These are phyloP conservation scores for Cactoblastis cactorum DNA, from an alignment of 2,888 invertebrate species.

Conservation along the genomic window DNA sequence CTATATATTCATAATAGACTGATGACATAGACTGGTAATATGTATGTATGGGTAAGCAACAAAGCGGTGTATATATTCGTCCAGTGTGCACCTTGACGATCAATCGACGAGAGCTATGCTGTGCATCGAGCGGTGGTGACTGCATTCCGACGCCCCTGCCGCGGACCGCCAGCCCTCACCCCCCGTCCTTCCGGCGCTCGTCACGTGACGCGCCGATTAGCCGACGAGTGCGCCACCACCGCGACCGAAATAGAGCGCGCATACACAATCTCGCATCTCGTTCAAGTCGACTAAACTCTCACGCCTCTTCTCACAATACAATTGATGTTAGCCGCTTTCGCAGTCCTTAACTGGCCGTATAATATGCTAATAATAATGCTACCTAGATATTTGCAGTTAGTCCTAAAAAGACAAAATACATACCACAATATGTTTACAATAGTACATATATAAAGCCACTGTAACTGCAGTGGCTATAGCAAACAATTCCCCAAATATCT, in stretches of 20 bases:
- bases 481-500: too few species aligned
- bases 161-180: constrained; percentile 50
- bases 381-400: neutral
- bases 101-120: constrained; percentile 59
- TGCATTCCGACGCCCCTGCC: constrained; percentile 67
- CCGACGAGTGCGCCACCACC: constrained; percentile 73
- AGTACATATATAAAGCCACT: too few species aligned
- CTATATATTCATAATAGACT: neutral
- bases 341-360: neutral
- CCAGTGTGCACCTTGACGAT: constrained; percentile 38
- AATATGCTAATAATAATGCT: neutral
- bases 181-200: constrained; percentile 73
- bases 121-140: constrained; percentile 69
- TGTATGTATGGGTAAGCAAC: neutral
- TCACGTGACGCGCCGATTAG: constrained; percentile 78
- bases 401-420: neutral
- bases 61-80: neutral
- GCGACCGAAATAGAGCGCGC: constrained; percentile 75
- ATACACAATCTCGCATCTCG: constrained; percentile 60
- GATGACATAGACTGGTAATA: neutral
- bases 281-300: constrained; percentile 55
- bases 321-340: constrained; percentile 33
- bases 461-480: too few species aligned
- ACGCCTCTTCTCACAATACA: constrained; percentile 35
- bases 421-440: neutral